Evolutionary conservation across 2,113 vertebrate species (phyloP).

Genomic region (Chitala chitala): DNA sequence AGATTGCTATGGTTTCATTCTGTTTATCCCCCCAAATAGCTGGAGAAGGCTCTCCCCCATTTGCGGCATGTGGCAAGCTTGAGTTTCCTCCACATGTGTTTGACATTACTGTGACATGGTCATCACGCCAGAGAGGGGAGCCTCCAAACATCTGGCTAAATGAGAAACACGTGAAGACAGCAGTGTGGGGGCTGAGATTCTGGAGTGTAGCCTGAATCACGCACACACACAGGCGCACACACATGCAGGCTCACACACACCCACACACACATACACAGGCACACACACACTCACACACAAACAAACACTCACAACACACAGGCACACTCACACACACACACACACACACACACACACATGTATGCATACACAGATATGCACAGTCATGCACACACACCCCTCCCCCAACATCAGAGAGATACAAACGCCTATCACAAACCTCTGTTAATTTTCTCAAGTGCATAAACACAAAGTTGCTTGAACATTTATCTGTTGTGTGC

Average conservation of each 20-base stretch:
- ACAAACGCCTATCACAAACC: not conserved
- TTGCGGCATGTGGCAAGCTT: not conserved
- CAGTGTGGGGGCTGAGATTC: slow-evolving; percentile 64
- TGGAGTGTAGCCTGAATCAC: slow-evolving; percentile 42
- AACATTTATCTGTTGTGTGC: not conserved
- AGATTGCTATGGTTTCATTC: slow-evolving; percentile 39
- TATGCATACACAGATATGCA: not conserved
- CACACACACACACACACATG: not conserved
- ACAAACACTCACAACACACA: not conserved
- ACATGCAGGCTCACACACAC: not conserved
- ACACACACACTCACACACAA: not conserved
- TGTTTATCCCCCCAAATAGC: slow-evolving; percentile 45
- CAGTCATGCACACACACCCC: not conserved
- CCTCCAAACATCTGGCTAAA: slow-evolving; percentile 71
- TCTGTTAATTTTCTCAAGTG: not conserved
- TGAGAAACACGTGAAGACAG: slow-evolving; percentile 63
- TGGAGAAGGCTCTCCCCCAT: slow-evolving; percentile 21
- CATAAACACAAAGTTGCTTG: not conserved
- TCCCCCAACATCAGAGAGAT: not conserved
- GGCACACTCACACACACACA: not conserved
- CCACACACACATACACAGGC: not conserved
- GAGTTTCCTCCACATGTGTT: slow-evolving; percentile 67
- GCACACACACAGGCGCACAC: not conserved
- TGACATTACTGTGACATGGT: slow-evolving; percentile 71
- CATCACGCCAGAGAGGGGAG: slow-evolving; percentile 62